Evolutionary conservation across 2,113 vertebrate genomes (phyloP), one percentile per base, ranked within the genome.

Genomic region (Mystacornis crossleyi): DNA sequence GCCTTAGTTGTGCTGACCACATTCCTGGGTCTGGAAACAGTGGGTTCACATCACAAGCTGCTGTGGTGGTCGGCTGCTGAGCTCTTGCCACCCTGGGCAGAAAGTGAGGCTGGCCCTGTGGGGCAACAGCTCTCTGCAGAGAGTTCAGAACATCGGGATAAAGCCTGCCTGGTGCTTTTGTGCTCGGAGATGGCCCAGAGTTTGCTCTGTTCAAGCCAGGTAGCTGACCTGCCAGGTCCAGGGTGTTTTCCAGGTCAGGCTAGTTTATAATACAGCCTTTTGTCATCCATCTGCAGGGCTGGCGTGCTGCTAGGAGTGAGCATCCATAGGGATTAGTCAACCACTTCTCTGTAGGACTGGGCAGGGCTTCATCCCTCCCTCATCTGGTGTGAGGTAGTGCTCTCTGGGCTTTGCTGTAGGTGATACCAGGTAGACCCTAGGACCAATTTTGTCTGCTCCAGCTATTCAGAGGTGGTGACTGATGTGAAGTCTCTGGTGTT

Each of bases 261-360:
- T 81, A 47, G 17, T 72, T 45, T 48, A 7, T 51, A 48, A 14
- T 42, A 25, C 14, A 51, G 60, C 38, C 34, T 40, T 9, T 33
- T 3, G 2, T 29, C 1, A 6, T 9, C 10, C 31, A 20, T 67
- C 21, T 50, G 9, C 77, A 53, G 21, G 34, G 28, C 28, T 51
- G 21, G 5, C 25, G 6, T 80, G 38, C 33, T 0, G 0, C 38
- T 61, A 24, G 18, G 21, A 40, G 43, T 0, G 7, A 64, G 33
- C 17, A 47, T 47, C 58, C 24, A 10, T 36, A 42, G 33, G 11
- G 14, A 11, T 62, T 45, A 48, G 14, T 26, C 24, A 62, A 6
- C 20, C 20, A 14, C 31, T 89, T 48, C 47, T 75, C 53, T 31
- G 58, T 4, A 16, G 34, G 14, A 50, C 43, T 14, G 9, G 34